Evolutionary conservation across 1,140 invertebrate genomes (phyloP).

Genomic region (Forficula auricularia): DNA sequence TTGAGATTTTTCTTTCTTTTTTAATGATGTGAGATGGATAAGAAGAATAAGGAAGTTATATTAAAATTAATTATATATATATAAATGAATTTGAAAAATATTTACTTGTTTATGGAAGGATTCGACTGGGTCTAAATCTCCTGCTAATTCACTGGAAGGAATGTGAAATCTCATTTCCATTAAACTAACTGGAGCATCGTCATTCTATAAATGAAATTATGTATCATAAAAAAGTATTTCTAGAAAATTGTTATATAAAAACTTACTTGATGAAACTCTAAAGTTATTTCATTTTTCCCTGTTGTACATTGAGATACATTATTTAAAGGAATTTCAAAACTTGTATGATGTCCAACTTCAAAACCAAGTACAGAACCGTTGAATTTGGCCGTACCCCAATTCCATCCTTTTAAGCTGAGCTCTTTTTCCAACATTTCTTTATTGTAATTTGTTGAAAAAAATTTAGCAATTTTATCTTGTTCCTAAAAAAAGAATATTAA

Average conservation of each 20-base stretch:
- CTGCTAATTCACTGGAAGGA: constrained; percentile 63
- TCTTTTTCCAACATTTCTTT: constrained; percentile 81
- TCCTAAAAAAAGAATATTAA: constrained; percentile 30
- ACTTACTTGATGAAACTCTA: constrained; percentile 87
- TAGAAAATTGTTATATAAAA: neutral
- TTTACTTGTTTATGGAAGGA: constrained; percentile 70
- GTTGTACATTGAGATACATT: constrained; percentile 92
- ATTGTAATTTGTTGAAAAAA: constrained; percentile 67
- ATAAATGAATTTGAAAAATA: too few species aligned
- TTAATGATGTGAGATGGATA: too few species aligned
- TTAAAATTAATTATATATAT: too few species aligned
- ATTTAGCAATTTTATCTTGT: constrained; percentile 69
- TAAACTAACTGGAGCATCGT: constrained; percentile 89
- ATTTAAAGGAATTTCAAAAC: constrained; percentile 90
- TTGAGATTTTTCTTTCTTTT: too few species aligned
- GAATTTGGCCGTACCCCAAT: constrained; percentile 94
- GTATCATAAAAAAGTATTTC: constrained; percentile 2
- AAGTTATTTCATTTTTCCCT: constrained; percentile 96
- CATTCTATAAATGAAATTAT: constrained; percentile 54
- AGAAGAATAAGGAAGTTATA: too few species aligned
- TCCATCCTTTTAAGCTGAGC: constrained; percentile 92
- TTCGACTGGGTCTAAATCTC: constrained; percentile 80
- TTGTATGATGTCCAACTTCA: constrained; percentile 71
- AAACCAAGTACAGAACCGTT: constrained; percentile 81
- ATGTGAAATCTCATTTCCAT: constrained; percentile 98